A percentile compares a stretch with the other conserved stretches of the same genome.
Evolutionary conservation across 2,888 invertebrate genomes (phyloP).

Genomic region (Papilio elwesi): DNA sequence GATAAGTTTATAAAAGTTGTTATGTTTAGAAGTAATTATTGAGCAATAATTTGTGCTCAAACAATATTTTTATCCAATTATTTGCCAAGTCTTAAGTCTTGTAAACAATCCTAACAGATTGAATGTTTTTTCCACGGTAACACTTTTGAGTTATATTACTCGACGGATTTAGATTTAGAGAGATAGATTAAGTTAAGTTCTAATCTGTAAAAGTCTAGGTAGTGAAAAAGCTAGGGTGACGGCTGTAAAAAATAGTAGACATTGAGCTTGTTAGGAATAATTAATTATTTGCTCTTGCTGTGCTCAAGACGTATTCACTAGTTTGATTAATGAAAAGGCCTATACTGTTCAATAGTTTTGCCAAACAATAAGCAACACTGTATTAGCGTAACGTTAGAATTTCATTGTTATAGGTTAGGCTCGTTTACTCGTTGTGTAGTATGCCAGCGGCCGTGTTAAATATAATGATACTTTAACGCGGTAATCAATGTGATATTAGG

Average conservation of each 20-base stretch:
- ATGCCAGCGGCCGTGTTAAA: conserved; percentile 15
- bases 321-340: neutral
- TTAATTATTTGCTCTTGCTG: neutral
- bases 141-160: too few relatives aligned
- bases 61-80: too few relatives aligned
- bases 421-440: conserved; percentile 18
- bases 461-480: conserved; percentile 1
- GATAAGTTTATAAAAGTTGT: too few relatives aligned
- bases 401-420: conserved; percentile 23
- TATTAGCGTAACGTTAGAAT: conserved; percentile 22
- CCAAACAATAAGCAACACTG: neutral
- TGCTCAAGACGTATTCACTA: neutral
- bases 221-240: too few relatives aligned
- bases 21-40: too few relatives aligned
- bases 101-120: too few relatives aligned
- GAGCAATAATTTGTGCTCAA: too few relatives aligned
- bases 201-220: too few relatives aligned
- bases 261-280: neutral
- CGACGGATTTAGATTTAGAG: too few relatives aligned
- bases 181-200: too few relatives aligned
- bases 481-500: conserved; percentile 17
- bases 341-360: conserved; percentile 2
- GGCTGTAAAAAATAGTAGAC: neutral
- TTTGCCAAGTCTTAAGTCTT: too few relatives aligned
- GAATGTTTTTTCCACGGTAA: too few relatives aligned